phyloP scores from a whole-genome alignment of 1,140 invertebrate genomes.

The Cyphomyrmex costatus region DNA sequence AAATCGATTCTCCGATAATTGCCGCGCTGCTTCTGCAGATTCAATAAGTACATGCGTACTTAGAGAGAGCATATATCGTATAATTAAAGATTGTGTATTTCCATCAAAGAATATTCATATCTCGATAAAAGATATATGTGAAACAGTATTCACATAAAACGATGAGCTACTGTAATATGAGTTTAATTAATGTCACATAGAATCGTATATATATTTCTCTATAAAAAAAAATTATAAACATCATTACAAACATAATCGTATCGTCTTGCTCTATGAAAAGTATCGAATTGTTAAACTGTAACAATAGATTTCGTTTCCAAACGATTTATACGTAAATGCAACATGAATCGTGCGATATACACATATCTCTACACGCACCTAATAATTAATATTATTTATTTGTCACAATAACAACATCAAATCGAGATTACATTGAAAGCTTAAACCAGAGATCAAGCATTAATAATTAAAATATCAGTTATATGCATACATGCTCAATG shows the following conservation, averaged over 20 bases:
- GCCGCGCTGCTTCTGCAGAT: slow-evolving; percentile 20
- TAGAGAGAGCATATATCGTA: background rate
- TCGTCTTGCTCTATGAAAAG: slow-evolving; percentile 9
- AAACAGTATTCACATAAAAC: background rate
- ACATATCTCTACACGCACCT: background rate
- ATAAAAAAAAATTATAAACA: background rate
- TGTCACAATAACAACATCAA: background rate
- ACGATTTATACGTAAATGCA: background rate
- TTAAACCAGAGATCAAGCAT: slow-evolving; percentile 21
- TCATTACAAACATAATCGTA: background rate
- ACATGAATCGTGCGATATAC: background rate
- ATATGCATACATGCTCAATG: background rate
- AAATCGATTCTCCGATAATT: slow-evolving; percentile 61
- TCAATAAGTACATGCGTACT: slow-evolving; percentile 26
- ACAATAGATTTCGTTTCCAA: background rate
- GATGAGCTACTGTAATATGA: background rate
- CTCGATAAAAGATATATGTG: background rate
- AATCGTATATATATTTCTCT: background rate
- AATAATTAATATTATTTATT: slow-evolving; percentile 41
- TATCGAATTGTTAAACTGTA: slow-evolving; percentile 16
- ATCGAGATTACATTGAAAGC: slow-evolving; percentile 10
- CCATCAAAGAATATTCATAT: background rate
- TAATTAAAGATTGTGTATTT: slow-evolving; percentile 23
- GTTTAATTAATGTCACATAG: background rate
- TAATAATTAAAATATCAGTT: slow-evolving; percentile 48